These are phyloP conservation scores for Cheilinus undulatus DNA, from an alignment of 2,113 vertebrate genomes.

Conservation along the genomic window DNA sequence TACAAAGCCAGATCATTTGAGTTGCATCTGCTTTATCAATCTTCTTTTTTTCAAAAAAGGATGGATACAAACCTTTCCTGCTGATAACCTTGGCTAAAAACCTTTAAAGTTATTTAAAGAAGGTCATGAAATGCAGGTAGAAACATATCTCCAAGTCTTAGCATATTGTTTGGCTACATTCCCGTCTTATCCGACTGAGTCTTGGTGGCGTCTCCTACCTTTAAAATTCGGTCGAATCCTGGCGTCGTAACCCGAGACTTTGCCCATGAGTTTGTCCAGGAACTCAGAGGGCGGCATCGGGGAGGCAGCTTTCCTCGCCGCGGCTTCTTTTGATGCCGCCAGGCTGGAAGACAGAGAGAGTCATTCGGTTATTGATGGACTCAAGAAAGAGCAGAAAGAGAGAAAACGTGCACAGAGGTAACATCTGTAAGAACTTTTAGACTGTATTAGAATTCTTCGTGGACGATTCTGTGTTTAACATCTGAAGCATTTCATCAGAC, in stretches of 20 bases:
- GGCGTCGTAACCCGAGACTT: conserved; percentile 97
- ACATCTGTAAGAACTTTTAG: not conserved
- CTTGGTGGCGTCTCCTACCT: conserved; percentile 87
- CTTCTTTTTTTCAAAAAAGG: not conserved
- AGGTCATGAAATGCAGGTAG: conserved; percentile 37
- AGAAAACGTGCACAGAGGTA: too few species aligned
- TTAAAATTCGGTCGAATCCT: conserved; percentile 99
- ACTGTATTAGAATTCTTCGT: not conserved
- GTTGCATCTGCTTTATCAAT: not conserved
- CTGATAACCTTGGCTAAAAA: conserved; percentile 33
- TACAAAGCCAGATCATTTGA: conserved; percentile 42
- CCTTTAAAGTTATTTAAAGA: conserved; percentile 28
- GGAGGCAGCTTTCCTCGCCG: conserved; percentile 90
- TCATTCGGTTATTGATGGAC: not conserved
- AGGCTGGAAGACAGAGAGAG: conserved; percentile 83
- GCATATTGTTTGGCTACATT: conserved; percentile 78
- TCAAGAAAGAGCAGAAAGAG: not conserved
- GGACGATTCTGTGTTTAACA: not conserved
- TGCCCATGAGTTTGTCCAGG: conserved; percentile 98
- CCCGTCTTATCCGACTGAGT: conserved; percentile 76
- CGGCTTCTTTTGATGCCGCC: conserved; percentile 97
- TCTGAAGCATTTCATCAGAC: not conserved
- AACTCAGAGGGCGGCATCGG: conserved; percentile 98
- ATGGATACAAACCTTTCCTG: conserved; percentile 67
- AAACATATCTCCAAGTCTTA: conserved; percentile 23